Evolutionary conservation across 2,113 vertebrate genomes (phyloP), one percentile per base, ranked within the genome.

Genomic region (Nothoprocta pentlandii): DNA sequence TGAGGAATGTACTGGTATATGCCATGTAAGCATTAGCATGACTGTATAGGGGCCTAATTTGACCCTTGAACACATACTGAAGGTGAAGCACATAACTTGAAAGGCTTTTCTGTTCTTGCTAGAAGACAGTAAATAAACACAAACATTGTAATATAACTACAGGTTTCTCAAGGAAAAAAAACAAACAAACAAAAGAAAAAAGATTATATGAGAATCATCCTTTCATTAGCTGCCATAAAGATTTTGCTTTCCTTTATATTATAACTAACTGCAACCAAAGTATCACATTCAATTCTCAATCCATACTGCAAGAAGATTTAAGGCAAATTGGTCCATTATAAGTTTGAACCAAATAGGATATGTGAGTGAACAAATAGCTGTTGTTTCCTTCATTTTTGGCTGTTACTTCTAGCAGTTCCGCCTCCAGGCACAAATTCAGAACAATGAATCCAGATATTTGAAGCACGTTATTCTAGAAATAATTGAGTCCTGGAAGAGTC

Each of bases 401-500:
- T 89, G 32, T 20, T 83, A 12, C 11, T 22, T 42, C 73, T 4
- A 9, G n/a, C 56, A 87, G 56, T 49, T 86, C 11, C 32, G 41
- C 41, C 56, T 75, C 20, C 46, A 91, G 32, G 3, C 20, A n/a
- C 89, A 81, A 82, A 41, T 41, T 42, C 82, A 86, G 74, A 42
- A 21, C 78, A 26, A 19, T 8, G 1, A 69, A 47, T 76, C 36
- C 73, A 80, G 69, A 11, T 5, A 19, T 69, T 85, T 81, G 66
- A 92, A 80, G 25, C 16, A 53, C 13, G 23, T 92, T 76, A 97
- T 21, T 97, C 95, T 89, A 63, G 95, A 96, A 97, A 96, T 80
- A 98, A 92, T 41, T 93, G 96, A 85, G 82, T 95, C 68, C 96
- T 97, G 42, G 98, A 98, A 71, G 98, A 98, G 85, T 97, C 89